phyloP scores from a whole-genome alignment of 2,888 invertebrate genomes.

The Agrilus cyanescens region DNA sequence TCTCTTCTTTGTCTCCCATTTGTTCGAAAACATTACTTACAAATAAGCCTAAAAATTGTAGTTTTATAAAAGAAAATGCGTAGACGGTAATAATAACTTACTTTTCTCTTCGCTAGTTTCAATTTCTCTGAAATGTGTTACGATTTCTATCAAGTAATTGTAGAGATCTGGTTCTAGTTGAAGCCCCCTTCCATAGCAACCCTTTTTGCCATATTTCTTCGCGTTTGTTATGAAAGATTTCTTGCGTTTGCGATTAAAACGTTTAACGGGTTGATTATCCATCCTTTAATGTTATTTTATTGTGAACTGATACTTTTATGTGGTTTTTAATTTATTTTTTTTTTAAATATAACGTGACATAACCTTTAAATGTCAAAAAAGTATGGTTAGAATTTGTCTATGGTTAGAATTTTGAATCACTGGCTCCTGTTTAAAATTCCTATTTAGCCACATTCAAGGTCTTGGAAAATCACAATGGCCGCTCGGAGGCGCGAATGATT shows the following conservation, averaged over 20 bases:
- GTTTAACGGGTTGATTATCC: neutral
- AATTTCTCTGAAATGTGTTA: slow-evolving; percentile 58
- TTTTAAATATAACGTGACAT: too few species aligned
- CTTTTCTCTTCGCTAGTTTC: slow-evolving; percentile 60
- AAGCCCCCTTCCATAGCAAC: slow-evolving; percentile 58
- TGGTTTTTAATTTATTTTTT: slow-evolving; percentile 6
- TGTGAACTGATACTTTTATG: slow-evolving; percentile 17
- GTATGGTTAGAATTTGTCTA: too few species aligned
- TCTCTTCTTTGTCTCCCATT: slow-evolving; percentile 56
- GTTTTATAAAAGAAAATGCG: neutral
- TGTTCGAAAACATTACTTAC: slow-evolving; percentile 66
- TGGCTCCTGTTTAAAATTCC: too few species aligned
- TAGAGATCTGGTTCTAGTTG: slow-evolving; percentile 62
- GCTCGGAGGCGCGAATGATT: too few species aligned
- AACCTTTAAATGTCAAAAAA: too few species aligned
- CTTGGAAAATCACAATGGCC: too few species aligned
- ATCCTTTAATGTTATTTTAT: neutral
- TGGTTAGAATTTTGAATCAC: too few species aligned
- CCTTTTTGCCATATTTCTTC: slow-evolving; percentile 63
- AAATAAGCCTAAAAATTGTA: slow-evolving; percentile 46
- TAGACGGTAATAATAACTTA: slow-evolving; percentile 28
- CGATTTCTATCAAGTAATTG: slow-evolving; percentile 63
- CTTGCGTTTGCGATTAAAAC: slow-evolving; percentile 40
- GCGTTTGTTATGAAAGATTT: slow-evolving; percentile 59
- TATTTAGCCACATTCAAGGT: too few species aligned